Percentiles rank a stretch among this genome's conserved stretches.
phyloP scores from a whole-genome alignment of 1,140 invertebrate species.

The Schlechtendalia chinensis region DNA sequence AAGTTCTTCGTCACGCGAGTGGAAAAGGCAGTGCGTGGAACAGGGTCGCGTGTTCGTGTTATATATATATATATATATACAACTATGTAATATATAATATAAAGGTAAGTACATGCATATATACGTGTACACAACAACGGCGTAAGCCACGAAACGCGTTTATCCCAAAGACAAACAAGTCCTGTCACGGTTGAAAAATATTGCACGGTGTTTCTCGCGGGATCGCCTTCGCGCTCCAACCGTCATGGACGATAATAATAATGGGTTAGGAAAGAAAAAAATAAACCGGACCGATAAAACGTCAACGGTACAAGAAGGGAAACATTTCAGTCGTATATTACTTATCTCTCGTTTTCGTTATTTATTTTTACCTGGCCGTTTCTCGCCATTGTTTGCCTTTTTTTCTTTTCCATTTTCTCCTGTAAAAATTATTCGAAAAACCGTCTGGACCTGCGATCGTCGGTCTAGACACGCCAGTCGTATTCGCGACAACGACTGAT shows the following conservation, averaged over 20 bases:
- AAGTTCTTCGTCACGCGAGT: no score
- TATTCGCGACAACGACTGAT: no score
- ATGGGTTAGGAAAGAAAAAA: no score
- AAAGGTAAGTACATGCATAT: no score
- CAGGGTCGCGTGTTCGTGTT: no score
- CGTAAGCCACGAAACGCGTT: neutral
- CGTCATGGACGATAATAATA: neutral
- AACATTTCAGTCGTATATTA: conserved; percentile 5
- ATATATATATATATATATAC: no score
- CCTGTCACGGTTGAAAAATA: conserved; percentile 34
- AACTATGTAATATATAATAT: no score
- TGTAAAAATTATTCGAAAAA: no score
- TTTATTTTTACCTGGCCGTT: neutral
- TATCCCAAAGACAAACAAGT: conserved; percentile 19
- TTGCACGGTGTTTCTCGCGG: neutral
- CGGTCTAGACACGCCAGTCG: no score
- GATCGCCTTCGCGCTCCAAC: neutral
- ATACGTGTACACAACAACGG: no score
- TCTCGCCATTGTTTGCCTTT: neutral
- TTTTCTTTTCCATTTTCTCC: neutral
- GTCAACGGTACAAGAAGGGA: neutral
- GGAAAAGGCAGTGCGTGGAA: no score
- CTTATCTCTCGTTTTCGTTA: neutral
- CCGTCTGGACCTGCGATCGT: no score
- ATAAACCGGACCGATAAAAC: conserved; percentile 10